These are phyloP conservation scores for Oncorhynchus keta DNA, from an alignment of 2,113 vertebrate species.

Conservation along the genomic window DNA sequence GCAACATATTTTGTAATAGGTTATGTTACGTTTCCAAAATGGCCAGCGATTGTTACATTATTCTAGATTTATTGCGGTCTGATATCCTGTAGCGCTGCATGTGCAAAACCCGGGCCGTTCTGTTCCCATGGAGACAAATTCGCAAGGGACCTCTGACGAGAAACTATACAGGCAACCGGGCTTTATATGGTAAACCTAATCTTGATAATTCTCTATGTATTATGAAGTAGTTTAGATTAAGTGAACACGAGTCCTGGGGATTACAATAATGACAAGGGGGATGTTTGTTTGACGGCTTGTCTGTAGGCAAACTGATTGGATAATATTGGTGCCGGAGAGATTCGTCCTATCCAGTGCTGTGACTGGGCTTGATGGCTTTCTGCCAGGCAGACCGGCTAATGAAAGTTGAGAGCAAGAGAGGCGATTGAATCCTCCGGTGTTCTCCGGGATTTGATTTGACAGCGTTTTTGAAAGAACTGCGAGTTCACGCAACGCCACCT, in stretches of 20 bases:
- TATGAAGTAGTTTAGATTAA: neutral
- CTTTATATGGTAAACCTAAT: neutral
- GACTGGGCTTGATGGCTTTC: neutral
- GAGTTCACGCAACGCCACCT: neutral
- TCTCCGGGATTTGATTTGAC: conserved; percentile 11
- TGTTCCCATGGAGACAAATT: conserved; percentile 14
- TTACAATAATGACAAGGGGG: neutral
- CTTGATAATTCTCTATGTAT: neutral
- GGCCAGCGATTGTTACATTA: neutral
- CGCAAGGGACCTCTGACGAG: neutral
- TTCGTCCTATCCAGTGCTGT: neutral
- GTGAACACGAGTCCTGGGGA: neutral
- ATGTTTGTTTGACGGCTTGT: neutral
- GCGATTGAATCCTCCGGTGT: neutral
- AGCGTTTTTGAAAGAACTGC: neutral
- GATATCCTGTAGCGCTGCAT: conserved; percentile 4
- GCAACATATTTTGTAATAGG: neutral
- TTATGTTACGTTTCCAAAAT: neutral
- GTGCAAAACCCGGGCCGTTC: neutral
- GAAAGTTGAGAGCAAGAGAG: conserved; percentile 24
- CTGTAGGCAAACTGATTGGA: neutral
- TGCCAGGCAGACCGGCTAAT: neutral
- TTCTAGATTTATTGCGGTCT: neutral
- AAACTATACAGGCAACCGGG: too few relatives aligned
- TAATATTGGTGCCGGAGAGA: neutral